Evolutionary conservation across 2,888 invertebrate species (phyloP), one percentile per base, ranked within the genome.

Genomic region (Flabesymbios commensalis): DNA sequence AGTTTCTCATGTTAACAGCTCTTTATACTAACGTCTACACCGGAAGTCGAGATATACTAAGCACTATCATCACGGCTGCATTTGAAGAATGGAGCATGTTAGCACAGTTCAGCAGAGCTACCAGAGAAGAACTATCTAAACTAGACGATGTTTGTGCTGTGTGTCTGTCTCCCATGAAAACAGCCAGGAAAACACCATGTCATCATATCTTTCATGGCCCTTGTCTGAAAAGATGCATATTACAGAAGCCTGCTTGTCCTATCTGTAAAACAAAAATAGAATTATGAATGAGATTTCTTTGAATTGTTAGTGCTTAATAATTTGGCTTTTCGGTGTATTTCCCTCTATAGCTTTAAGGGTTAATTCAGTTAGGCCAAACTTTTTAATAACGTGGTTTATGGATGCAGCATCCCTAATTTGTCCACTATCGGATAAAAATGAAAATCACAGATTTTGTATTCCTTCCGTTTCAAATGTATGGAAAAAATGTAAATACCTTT

Each of bases 21-120:
- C 41, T 63, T 4, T 63, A 63, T 39, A 63, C 63, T 7, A 63
- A 63, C 49, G 33, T 63, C 24, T 63, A 60, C 47, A 28, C 43
- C 4, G 42, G 51, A 3, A 41, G 56, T 22, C 41, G 53, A 14
- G 63, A 63, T 14, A 17, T 63, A 1, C 2, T 60, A 7, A 32
- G n/a, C 10, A 29, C 26, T 14, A 36, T 53, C 5, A 22, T 63
- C 32, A 42, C 17, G 17, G 33, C 54, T 22, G 57, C 53, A 14
- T 42, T 61, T 29, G 10, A 39, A 5, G 60, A 63, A 31, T 63
- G 59, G 63, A n/a, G 57, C 3, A 14, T 45, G 24, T 26, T 63
- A 14, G 60, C 60, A 7, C 56, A 56, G 7, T 63, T 63, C 29
- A 47, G 57, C 7, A 28, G 57, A 28, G 63, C 63, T 3, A 57